Conservation (phyloP, 2,888 invertebrate genomes). For the Rambutsinella grinnellia region DNA sequence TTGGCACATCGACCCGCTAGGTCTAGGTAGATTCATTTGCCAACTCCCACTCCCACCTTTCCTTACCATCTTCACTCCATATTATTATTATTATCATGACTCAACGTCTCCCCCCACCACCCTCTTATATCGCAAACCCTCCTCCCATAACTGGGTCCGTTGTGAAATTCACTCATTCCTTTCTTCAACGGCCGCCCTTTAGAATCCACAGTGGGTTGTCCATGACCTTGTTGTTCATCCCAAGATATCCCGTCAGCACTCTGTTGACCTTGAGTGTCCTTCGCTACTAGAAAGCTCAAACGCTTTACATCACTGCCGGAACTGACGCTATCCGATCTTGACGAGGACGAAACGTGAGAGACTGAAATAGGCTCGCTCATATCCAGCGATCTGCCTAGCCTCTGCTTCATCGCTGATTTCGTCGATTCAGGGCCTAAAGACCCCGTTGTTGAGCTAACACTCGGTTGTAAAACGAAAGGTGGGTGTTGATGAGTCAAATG, state of each 20-base stretch:
- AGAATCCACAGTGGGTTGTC: conserved; percentile 22
- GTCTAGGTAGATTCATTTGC: no score
- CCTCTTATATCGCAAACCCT: conserved; percentile 63
- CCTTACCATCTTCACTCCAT: no score
- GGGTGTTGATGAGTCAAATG: conserved; percentile 52
- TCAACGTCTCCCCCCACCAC: conserved; percentile 74
- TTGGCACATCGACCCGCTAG: not conserved
- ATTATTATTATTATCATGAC: conserved; percentile 81
- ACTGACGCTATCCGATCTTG: conserved; percentile 65
- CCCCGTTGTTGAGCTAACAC: conserved; percentile 57
- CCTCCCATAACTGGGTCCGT: conserved; percentile 53
- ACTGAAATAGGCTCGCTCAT: conserved; percentile 60
- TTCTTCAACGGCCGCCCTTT: conserved; percentile 46
- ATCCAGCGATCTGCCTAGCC: conserved; percentile 61
- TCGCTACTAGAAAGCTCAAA: conserved; percentile 60
- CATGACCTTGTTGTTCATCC: conserved; percentile 56
- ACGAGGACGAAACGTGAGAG: conserved; percentile 62
- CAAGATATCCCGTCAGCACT: conserved; percentile 51
- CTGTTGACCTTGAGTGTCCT: conserved; percentile 49
- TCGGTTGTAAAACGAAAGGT: conserved; percentile 52
- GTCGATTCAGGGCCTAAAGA: conserved; percentile 57
- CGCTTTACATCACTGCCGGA: conserved; percentile 65
- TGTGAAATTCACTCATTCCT: conserved; percentile 55
- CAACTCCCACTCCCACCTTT: no score
- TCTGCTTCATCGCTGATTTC: conserved; percentile 60